phyloP scores from a whole-genome alignment of 2,113 vertebrate genomes.

The Albula glossodonta region DNA sequence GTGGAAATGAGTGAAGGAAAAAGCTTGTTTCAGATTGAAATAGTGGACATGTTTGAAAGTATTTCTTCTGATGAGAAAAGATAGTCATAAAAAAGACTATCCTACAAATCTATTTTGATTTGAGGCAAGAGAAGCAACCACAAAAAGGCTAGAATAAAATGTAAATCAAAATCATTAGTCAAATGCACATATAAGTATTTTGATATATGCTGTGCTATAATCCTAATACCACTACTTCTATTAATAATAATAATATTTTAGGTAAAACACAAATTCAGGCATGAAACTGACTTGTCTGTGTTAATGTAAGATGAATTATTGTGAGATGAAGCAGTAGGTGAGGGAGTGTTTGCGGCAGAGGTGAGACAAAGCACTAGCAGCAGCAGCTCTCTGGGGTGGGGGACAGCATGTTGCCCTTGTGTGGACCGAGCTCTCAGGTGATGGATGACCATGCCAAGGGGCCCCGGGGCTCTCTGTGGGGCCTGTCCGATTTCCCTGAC shows the following conservation, averaged over 20 bases:
- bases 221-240: too few species aligned
- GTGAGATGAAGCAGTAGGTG: neutral
- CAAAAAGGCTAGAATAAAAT: neutral
- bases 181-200: too few species aligned
- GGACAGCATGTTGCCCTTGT: conserved; percentile 1
- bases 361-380: neutral
- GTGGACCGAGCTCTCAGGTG: neutral
- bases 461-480: neutral
- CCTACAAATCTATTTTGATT: neutral
- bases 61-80: neutral
- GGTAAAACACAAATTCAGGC: too few species aligned
- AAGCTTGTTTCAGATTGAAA: neutral
- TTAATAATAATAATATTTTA: too few species aligned
- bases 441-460: neutral
- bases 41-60: neutral
- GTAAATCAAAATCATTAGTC: too few species aligned
- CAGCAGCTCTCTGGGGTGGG: neutral
- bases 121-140: neutral
- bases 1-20: neutral
- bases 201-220: too few species aligned
- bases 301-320: neutral
- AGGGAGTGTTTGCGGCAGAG: neutral
- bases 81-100: neutral
- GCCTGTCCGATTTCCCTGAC: conserved; percentile 6
- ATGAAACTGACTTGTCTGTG: neutral